Evolutionary conservation across 2,113 vertebrate genomes (phyloP).

Genomic region (Scophthalmus maximus): DNA sequence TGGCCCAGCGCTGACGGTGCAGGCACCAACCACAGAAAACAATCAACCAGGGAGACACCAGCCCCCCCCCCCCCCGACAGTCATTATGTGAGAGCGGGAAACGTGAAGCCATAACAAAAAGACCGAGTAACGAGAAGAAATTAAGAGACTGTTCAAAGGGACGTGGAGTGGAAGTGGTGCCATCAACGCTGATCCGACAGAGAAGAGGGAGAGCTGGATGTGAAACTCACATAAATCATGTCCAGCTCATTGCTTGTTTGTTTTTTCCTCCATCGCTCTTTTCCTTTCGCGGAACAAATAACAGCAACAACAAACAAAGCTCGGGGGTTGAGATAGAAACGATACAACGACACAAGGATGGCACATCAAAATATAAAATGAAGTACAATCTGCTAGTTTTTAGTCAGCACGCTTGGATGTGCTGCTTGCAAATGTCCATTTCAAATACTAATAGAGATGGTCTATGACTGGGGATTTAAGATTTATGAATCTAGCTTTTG

Average conservation of each 20-base stretch:
- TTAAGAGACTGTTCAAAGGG: slow-evolving; percentile 7
- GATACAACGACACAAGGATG: background rate
- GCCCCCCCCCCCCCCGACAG: slow-evolving; percentile 13
- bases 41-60: slow-evolving; percentile 43
- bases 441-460: no score
- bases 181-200: background rate
- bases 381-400: background rate
- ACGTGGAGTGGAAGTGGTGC: background rate
- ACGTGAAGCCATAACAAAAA: slow-evolving; percentile 55
- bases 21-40: slow-evolving; percentile 49
- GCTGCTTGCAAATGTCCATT: no score
- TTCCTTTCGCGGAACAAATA: background rate
- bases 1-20: slow-evolving; percentile 53
- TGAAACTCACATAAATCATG: background rate
- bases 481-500: no score
- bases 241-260: background rate
- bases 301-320: background rate
- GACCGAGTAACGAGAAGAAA: background rate
- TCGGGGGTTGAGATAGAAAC: background rate
- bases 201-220: background rate
- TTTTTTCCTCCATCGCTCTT: background rate
- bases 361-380: background rate
- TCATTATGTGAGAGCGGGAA: slow-evolving; percentile 2
- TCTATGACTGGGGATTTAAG: no score
- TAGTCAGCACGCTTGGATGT: background rate